phyloP scores from a whole-genome alignment of 2,888 invertebrate species.

The Coenonympha arcania region DNA sequence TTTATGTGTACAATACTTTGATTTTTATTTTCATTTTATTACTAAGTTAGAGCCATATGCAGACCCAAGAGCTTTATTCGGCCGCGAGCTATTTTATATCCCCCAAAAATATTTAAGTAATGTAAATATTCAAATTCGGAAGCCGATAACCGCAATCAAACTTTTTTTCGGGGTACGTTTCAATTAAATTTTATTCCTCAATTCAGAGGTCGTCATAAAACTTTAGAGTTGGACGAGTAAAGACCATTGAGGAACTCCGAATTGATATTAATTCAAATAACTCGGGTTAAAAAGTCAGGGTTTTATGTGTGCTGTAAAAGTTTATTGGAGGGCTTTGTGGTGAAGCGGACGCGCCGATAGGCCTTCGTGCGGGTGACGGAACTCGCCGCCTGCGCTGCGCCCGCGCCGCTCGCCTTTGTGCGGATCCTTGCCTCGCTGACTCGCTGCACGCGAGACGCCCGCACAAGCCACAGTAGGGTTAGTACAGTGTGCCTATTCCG shows the following conservation, averaged over 20 bases:
- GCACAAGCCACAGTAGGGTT: too few species aligned
- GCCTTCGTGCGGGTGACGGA: slow-evolving; percentile 53
- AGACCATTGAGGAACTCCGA: slow-evolving; percentile 74
- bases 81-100: slow-evolving; percentile 31
- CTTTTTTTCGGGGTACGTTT: slow-evolving; percentile 67
- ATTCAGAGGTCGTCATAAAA: slow-evolving; percentile 71
- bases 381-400: too few species aligned
- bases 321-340: slow-evolving; percentile 74
- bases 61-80: slow-evolving; percentile 17
- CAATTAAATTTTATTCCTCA: slow-evolving; percentile 74
- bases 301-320: slow-evolving; percentile 73
- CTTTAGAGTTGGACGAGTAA: slow-evolving; percentile 73
- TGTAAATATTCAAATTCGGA: slow-evolving; percentile 74
- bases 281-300: slow-evolving; percentile 74
- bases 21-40: too few species aligned
- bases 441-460: slow-evolving; percentile 3
- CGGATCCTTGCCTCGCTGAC: slow-evolving; percentile 20
- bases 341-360: slow-evolving; percentile 69
- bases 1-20: too few species aligned
- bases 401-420: slow-evolving; percentile 27
- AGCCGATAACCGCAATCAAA: slow-evolving; percentile 73
- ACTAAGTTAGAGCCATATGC: not conserved
- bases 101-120: slow-evolving; percentile 48
- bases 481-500: too few species aligned
- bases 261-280: slow-evolving; percentile 76